Base-by-base conservation (phyloP, 2,888 invertebrate genomes). In the Serrognathus titanus region DNA sequence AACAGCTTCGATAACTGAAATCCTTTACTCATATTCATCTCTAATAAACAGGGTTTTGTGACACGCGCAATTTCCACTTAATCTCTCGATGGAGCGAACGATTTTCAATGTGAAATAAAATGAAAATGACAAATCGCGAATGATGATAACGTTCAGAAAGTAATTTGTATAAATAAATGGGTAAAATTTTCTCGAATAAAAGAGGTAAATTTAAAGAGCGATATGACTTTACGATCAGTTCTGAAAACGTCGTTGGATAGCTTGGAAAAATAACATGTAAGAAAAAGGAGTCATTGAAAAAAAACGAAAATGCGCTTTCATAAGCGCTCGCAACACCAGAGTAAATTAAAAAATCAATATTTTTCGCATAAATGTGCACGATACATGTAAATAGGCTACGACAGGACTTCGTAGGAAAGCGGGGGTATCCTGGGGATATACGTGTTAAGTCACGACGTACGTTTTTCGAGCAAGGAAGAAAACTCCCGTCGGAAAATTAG, bases 321-420 rank as follows among this genome's bases (percentile, higher is more conserved):
- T 16, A 43, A 8, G 43, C 13, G 24, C 43, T 12, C 11, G 10
- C 39, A 39, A 39, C n/a, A 39, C n/a, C 39, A 39, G 12, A 39
- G 11, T 10, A 43, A 43, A 43, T 11, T 13, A 40, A 11, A 53
- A 38, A 53, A 53, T 53, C 53, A 47, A 53, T 53, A 53, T 46
- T 53, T 53, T 53, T 53, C 53, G 47, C 53, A 53, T 53, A 53
- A 52, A 48, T 31, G 50, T 40, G 39, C 9, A 40, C 39, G 50
- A 46, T 36, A 35, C 5, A 45, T 20, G 45, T 45, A 11, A 20
- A 45, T 31, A 31, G 24, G 24, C 7, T 31, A 31, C 24, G 24
- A 31, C 24, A 31, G 24, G 24, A 31, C 24, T 31, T 31, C 24
- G 24, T 6, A 31, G 24, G 24, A 31, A 31, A 5, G 10, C 39